Conservation (phyloP, 2,888 invertebrate genomes). For the Chrysodeixis includens region DNA sequence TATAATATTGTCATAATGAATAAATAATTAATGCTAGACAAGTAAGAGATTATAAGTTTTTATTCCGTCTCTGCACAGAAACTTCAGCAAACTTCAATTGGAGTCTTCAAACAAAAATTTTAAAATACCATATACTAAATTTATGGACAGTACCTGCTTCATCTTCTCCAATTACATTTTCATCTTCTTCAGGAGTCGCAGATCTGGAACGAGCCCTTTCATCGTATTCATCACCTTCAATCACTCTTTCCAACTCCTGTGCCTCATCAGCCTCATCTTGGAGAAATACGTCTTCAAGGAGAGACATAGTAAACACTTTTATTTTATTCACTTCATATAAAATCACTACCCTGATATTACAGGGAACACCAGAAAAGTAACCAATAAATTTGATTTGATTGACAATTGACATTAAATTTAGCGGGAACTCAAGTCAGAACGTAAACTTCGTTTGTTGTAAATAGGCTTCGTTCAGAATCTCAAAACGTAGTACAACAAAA, state of each 20-base stretch:
- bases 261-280: slow-evolving; percentile 83
- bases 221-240: slow-evolving; percentile 86
- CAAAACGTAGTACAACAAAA: background rate
- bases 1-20: too few species aligned
- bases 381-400: too few species aligned
- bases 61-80: too few species aligned
- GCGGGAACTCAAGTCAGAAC: slow-evolving; percentile 55
- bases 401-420: slow-evolving; percentile 64
- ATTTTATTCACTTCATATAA: background rate
- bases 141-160: slow-evolving; percentile 75
- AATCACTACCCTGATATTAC: background rate
- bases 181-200: slow-evolving; percentile 79
- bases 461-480: slow-evolving; percentile 22
- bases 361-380: background rate
- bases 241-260: slow-evolving; percentile 80
- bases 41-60: too few species aligned
- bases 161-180: slow-evolving; percentile 70
- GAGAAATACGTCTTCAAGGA: slow-evolving; percentile 84
- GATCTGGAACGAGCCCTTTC: slow-evolving; percentile 75
- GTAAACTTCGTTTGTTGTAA: slow-evolving; percentile 1
- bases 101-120: too few species aligned
- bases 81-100: too few species aligned
- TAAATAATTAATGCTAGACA: too few species aligned
- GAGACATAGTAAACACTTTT: slow-evolving; percentile 70
- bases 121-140: too few species aligned